A percentile compares a stretch with the other conserved stretches of the same genome.
phyloP scores from a whole-genome alignment of 1,140 invertebrate species.

The Habropoda laboriosa region DNA sequence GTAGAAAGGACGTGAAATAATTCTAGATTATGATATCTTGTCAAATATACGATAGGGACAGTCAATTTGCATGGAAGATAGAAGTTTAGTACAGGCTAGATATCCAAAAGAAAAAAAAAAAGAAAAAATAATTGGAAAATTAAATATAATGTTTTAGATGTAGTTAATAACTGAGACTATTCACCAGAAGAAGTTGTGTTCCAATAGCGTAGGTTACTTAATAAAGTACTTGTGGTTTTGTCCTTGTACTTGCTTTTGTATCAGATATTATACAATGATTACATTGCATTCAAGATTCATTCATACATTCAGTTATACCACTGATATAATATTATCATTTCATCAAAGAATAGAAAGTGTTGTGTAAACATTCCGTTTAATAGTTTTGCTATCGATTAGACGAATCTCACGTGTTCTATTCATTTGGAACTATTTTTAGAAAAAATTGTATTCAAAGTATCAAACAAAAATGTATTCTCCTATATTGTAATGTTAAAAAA shows the following conservation, averaged over 20 bases:
- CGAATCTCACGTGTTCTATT: neutral
- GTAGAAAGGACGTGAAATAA: neutral
- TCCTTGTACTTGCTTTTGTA: slow-evolving; percentile 52
- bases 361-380: neutral
- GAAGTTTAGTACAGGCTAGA: slow-evolving; percentile 23
- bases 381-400: neutral
- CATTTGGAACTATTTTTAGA: neutral
- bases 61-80: slow-evolving; percentile 12
- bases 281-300: neutral
- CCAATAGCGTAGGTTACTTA: slow-evolving; percentile 69
- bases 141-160: slow-evolving; percentile 64
- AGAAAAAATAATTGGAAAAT: slow-evolving; percentile 7
- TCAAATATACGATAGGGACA: neutral
- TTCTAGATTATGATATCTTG: slow-evolving; percentile 21
- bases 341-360: neutral
- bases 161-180: slow-evolving; percentile 76
- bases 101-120: neutral
- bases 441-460: neutral
- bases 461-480: too few species aligned
- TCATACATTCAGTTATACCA: neutral
- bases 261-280: slow-evolving; percentile 26
- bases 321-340: neutral
- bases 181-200: slow-evolving; percentile 78
- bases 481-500: neutral
- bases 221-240: slow-evolving; percentile 58